These are phyloP conservation scores for Acanthopagrus latus DNA, from an alignment of 2,797 vertebrate genomes.

Conservation along the genomic window DNA sequence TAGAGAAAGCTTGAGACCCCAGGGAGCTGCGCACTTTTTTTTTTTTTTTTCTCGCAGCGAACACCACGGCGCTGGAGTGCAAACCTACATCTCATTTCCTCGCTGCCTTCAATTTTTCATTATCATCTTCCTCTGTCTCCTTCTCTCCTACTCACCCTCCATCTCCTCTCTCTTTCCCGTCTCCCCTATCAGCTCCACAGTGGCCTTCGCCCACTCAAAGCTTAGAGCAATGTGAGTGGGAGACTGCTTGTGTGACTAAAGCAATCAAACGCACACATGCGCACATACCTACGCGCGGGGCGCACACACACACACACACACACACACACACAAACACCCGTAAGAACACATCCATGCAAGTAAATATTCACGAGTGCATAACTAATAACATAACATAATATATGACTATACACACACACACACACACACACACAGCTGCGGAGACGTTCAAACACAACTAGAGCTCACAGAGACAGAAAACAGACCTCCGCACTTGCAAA, in stretches of 20 bases:
- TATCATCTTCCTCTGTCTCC: constrained; percentile 80
- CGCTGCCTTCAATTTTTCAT: constrained; percentile 81
- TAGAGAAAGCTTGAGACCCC: constrained; percentile 46
- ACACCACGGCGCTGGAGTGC: constrained; percentile 65
- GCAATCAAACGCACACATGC: constrained; percentile 77
- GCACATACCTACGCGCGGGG: constrained; percentile 33
- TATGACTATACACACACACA: constrained; percentile 43
- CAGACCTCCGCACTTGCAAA: constrained; percentile 52
- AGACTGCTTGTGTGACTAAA: constrained; percentile 83
- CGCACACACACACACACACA: constrained; percentile 2
- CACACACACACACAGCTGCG: constrained; percentile 38
- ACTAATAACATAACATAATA: constrained; percentile 54
- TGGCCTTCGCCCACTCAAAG: constrained; percentile 86
- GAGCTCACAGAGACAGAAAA: constrained; percentile 50
- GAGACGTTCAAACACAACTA: constrained; percentile 56
- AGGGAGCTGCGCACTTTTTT: constrained; percentile 46
- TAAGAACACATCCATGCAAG: constrained; percentile 61
- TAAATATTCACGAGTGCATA: constrained; percentile 51
- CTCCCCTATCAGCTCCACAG: constrained; percentile 83
- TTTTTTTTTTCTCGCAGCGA: constrained; percentile 60
- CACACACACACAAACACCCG: constrained; percentile 36
- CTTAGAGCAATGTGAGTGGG: constrained; percentile 84
- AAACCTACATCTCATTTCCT: constrained; percentile 80
- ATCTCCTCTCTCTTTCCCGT: constrained; percentile 77
- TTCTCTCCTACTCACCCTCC: constrained; percentile 81